These are phyloP conservation scores for Pseudomyrmex flavicornis DNA, from an alignment of 1,140 invertebrate genomes.

Conservation along the genomic window DNA sequence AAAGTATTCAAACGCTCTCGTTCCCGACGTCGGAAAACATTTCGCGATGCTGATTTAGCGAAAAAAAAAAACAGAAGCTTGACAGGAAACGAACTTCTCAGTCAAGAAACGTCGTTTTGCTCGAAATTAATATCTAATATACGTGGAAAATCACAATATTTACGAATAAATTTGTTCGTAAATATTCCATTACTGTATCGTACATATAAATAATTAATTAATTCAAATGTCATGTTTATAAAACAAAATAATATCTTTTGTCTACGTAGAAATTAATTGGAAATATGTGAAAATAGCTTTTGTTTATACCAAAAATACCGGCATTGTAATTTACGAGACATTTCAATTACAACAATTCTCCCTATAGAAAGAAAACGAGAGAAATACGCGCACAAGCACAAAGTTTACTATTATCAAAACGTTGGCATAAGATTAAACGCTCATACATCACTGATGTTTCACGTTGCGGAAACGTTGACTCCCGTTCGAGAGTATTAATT, in stretches of 20 bases:
- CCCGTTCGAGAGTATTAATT: conserved; percentile 5
- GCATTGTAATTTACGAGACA: background rate
- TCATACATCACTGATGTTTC: background rate
- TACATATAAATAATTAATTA: background rate
- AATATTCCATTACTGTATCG: background rate
- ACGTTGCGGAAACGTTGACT: background rate
- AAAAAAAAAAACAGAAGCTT: conserved; percentile 1
- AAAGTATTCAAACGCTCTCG: conserved; percentile 19
- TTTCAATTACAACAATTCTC: background rate
- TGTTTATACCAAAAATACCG: background rate
- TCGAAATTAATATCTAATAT: conserved; percentile 1
- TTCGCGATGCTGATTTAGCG: background rate
- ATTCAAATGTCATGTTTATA: background rate
- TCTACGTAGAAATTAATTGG: too few relatives aligned
- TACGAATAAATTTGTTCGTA: background rate
- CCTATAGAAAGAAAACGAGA: background rate
- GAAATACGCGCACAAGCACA: background rate
- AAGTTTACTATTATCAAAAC: conserved; percentile 3
- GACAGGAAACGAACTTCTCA: background rate
- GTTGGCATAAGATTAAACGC: background rate
- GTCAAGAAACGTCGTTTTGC: background rate
- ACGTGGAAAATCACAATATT: background rate
- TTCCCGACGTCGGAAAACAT: conserved; percentile 20
- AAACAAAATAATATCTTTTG: background rate
- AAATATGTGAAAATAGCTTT: background rate